A percentile compares a stretch with the other conserved stretches of the same genome.
Conservation (phyloP, 1,140 invertebrate species). For the Drosophila tani region DNA sequence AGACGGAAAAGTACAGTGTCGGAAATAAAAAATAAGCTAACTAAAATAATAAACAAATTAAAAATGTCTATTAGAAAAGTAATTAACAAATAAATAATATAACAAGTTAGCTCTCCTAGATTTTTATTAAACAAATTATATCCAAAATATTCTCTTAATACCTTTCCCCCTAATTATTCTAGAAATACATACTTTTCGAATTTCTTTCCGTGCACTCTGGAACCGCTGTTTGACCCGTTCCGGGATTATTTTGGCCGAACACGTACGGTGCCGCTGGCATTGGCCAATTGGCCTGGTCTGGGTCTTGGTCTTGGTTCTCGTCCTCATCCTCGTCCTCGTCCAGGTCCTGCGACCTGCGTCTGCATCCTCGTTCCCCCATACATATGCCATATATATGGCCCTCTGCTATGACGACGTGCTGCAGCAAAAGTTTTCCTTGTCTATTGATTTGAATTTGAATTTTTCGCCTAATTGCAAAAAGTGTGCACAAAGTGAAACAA, state of each 20-base stretch:
- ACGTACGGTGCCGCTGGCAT: slow-evolving; percentile 73
- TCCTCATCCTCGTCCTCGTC: neutral
- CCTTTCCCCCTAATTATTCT: neutral
- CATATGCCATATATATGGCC: slow-evolving; percentile 8
- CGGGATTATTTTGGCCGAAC: slow-evolving; percentile 68
- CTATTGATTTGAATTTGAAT: slow-evolving; percentile 77
- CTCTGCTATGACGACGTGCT: slow-evolving; percentile 56
- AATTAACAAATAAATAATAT: too few species aligned
- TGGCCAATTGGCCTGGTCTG: slow-evolving; percentile 68
- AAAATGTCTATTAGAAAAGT: too few species aligned
- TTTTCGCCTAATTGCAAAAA: slow-evolving; percentile 74
- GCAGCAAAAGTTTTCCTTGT: slow-evolving; percentile 69
- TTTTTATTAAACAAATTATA: too few species aligned
- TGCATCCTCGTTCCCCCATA: neutral
- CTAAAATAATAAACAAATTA: neutral
- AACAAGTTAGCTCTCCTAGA: too few species aligned
- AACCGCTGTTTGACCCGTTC: slow-evolving; percentile 27
- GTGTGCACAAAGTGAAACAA: slow-evolving; percentile 39
- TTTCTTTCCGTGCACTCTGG: slow-evolving; percentile 9
- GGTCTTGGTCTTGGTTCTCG: slow-evolving; percentile 17
- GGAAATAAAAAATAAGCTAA: neutral
- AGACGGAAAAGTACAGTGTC: slow-evolving; percentile 1
- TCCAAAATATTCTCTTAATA: too few species aligned
- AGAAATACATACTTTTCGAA: rapidly evolving
- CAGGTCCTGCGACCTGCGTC: slow-evolving; percentile 14